Evolutionary conservation across 2,888 invertebrate genomes (phyloP).

Genomic region (Rhagonycha lutea): DNA sequence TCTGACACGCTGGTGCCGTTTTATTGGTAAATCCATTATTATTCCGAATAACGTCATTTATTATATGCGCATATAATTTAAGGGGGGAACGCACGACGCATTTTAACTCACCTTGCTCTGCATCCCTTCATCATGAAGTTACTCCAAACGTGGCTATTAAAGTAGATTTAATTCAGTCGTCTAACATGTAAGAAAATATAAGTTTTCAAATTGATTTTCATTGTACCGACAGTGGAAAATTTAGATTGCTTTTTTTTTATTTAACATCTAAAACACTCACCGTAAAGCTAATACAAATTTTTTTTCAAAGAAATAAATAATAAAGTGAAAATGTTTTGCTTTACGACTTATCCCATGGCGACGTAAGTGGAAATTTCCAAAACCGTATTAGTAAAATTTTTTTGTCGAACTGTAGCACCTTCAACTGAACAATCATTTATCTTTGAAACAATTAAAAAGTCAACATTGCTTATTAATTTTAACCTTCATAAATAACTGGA

Average conservation of each 20-base stretch:
- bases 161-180: neutral
- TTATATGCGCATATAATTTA: no score
- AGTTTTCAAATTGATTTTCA: neutral
- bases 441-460: neutral
- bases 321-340: neutral
- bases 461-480: neutral
- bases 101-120: no score
- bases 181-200: neutral
- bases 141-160: neutral
- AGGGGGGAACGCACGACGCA: no score
- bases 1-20: no score
- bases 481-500: neutral
- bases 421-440: neutral
- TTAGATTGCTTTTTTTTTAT: neutral
- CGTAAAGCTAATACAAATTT: neutral
- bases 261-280: neutral
- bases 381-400: neutral
- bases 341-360: neutral
- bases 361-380: neutral
- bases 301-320: neutral
- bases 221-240: neutral
- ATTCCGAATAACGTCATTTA: no score
- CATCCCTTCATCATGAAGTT: no score
- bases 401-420: neutral
- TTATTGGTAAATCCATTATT: no score